These are phyloP conservation scores for Hoplostethus mediterraneus DNA, from an alignment of 2,797 vertebrate genomes.

Conservation along the genomic window DNA sequence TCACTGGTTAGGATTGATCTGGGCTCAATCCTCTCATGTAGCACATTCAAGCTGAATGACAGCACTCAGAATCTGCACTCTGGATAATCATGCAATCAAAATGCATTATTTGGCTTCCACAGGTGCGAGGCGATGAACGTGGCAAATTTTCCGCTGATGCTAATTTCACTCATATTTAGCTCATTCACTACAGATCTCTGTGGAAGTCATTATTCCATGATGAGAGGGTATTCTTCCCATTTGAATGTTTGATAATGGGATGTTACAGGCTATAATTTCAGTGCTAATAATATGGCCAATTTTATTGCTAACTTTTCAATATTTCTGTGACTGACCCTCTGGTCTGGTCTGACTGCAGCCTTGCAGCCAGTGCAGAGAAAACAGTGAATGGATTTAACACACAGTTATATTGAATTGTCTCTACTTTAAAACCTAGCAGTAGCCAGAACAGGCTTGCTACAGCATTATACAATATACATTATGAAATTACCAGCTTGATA, in stretches of 20 bases:
- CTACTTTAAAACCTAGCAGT: too few relatives aligned
- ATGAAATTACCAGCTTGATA: neutral
- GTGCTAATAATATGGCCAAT: conserved; percentile 24
- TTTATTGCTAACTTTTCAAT: neutral
- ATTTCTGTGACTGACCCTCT: neutral
- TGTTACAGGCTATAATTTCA: conserved; percentile 47
- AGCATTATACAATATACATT: too few relatives aligned
- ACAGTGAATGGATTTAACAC: too few relatives aligned
- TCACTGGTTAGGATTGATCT: conserved; percentile 63
- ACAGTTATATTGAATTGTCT: too few relatives aligned
- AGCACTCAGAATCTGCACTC: conserved; percentile 62
- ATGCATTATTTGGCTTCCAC: conserved; percentile 80
- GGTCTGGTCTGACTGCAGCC: too few relatives aligned
- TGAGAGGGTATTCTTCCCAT: conserved; percentile 50
- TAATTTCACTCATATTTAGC: conserved; percentile 73
- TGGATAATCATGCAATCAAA: conserved; percentile 82
- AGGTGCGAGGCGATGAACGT: conserved; percentile 70
- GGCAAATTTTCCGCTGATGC: conserved; percentile 61
- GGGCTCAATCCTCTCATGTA: conserved; percentile 63
- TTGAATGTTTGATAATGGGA: conserved; percentile 56
- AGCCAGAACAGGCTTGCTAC: too few relatives aligned
- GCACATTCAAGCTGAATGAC: conserved; percentile 75
- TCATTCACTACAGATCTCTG: conserved; percentile 57
- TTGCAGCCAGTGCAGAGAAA: too few relatives aligned
- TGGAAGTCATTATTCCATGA: conserved; percentile 54